Evolutionary conservation across 1,140 invertebrate species (phyloP).

Genomic region (Dendroctonus valens): DNA sequence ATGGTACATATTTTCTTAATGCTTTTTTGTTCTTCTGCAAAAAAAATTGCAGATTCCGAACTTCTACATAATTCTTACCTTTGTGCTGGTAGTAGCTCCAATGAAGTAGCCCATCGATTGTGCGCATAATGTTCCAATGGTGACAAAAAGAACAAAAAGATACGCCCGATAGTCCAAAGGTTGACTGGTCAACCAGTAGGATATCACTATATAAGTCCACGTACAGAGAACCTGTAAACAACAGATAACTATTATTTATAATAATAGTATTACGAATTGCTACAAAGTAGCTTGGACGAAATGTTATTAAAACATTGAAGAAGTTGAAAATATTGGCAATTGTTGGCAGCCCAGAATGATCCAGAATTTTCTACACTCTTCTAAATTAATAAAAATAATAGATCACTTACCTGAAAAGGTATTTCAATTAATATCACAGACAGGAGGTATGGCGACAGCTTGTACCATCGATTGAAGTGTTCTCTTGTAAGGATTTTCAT

Average conservation of each 20-base stretch:
- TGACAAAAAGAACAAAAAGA: constrained; percentile 69
- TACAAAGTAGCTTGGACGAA: too few relatives aligned
- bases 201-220: constrained; percentile 72
- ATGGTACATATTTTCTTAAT: not conserved
- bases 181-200: constrained; percentile 83
- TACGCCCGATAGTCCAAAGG: constrained; percentile 76
- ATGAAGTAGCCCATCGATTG: constrained; percentile 91
- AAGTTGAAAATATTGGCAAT: not conserved
- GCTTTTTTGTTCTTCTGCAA: not conserved
- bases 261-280: not conserved
- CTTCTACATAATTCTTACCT: constrained; percentile 54
- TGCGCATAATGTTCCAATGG: constrained; percentile 81
- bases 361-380: too few relatives aligned
- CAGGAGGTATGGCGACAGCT: constrained; percentile 83
- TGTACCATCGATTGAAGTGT: constrained; percentile 95
- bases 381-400: constrained; percentile 33
- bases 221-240: constrained; percentile 67
- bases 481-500: constrained; percentile 83
- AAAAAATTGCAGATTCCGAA: too few relatives aligned
- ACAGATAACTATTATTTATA: constrained; percentile 12
- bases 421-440: constrained; percentile 87
- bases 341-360: not conserved
- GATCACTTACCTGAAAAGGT: constrained; percentile 80
- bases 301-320: not conserved
- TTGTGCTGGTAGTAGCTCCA: constrained; percentile 81